These are phyloP conservation scores for Rhabdomys dilectus DNA, from an alignment of 2,113 vertebrate genomes.

Conservation along the genomic window DNA sequence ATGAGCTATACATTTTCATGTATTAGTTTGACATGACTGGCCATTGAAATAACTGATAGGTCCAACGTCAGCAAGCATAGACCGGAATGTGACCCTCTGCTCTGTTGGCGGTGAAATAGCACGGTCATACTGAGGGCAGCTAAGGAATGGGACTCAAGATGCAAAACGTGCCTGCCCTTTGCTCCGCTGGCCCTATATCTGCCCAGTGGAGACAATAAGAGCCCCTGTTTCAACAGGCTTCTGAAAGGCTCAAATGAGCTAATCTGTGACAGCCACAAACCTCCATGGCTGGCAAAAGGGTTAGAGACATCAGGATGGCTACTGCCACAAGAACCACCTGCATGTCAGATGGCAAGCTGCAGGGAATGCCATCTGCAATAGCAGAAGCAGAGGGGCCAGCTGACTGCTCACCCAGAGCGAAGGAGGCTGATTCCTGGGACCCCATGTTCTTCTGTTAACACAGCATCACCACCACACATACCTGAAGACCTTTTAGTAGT, in stretches of 20 bases:
- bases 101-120: background rate
- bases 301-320: background rate
- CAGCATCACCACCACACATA: background rate
- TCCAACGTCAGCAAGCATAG: background rate
- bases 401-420: background rate
- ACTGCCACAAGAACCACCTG: background rate
- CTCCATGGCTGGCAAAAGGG: background rate
- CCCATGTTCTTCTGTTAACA: rapidly evolving
- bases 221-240: background rate
- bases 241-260: background rate
- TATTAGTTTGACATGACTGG: background rate
- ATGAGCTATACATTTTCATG: background rate
- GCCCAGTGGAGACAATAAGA: conserved; percentile 28
- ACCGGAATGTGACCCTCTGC: background rate
- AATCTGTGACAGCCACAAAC: background rate
- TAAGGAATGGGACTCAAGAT: background rate
- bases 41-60: conserved; percentile 43
- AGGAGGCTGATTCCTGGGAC: background rate
- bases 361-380: background rate
- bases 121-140: background rate
- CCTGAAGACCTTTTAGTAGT: background rate
- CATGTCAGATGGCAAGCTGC: background rate
- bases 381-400: background rate
- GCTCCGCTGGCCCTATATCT: background rate
- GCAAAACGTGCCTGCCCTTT: background rate